phyloP scores from a whole-genome alignment of 2,113 vertebrate genomes.

The Panthera tigris region DNA sequence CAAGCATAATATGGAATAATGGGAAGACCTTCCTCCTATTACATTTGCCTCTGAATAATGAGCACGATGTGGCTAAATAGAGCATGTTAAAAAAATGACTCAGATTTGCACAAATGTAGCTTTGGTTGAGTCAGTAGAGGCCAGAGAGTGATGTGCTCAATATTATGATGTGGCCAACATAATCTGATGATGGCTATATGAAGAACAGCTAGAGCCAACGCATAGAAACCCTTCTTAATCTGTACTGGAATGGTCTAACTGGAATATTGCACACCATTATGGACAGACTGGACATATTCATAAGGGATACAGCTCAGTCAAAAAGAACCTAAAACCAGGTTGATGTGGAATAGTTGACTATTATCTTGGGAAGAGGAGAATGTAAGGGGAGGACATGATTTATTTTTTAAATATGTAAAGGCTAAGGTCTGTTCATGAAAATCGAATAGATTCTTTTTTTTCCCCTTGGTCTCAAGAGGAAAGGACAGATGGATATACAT shows the following conservation, averaged over 20 bases:
- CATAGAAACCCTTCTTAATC: neutral
- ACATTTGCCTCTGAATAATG: neutral
- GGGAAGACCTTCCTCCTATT: neutral
- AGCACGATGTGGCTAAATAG: neutral
- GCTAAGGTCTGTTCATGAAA: neutral
- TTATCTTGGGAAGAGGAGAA: neutral
- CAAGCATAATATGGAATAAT: neutral
- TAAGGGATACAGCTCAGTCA: neutral
- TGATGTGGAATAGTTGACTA: neutral
- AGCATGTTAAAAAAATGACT: neutral
- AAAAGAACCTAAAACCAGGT: neutral
- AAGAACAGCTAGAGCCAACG: neutral
- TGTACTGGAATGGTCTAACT: neutral
- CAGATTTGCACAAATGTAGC: neutral
- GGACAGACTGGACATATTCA: neutral
- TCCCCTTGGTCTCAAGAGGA: neutral
- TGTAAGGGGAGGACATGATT: neutral
- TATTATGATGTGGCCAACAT: neutral
- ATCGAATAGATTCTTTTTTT: neutral
- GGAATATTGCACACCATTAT: neutral
- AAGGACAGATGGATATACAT: neutral
- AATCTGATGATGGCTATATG: neutral
- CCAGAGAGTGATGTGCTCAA: neutral
- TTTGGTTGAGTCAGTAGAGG: neutral
- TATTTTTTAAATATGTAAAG: neutral